phyloP scores from a whole-genome alignment of 2,888 invertebrate genomes.

The Ormyrus rosae region DNA sequence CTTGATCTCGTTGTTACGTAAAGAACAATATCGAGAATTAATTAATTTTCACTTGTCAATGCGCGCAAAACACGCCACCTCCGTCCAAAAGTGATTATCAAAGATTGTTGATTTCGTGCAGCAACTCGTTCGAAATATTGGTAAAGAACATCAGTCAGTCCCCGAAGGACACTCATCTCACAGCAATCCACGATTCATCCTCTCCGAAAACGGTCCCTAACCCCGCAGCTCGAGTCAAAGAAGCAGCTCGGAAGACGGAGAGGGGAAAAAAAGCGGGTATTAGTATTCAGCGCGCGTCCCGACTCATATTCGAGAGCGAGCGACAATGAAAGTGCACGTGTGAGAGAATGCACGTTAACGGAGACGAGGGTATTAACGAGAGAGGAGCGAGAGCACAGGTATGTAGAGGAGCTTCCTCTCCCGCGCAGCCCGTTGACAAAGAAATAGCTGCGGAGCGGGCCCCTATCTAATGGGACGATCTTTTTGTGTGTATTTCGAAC shows the following conservation, averaged over 20 bases:
- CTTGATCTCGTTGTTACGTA: no score
- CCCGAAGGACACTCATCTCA: neutral
- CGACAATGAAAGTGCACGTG: constrained; percentile 33
- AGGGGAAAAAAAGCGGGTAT: constrained; percentile 19
- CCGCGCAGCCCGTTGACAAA: constrained; percentile 41
- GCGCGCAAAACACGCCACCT: no score
- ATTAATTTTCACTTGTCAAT: no score
- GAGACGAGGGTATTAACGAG: constrained; percentile 35
- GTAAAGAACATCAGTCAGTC: no score
- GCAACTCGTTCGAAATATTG: no score
- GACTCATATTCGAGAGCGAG: neutral
- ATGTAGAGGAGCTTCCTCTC: neutral
- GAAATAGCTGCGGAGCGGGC: constrained; percentile 22
- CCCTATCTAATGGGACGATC: constrained; percentile 46
- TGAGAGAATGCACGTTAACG: constrained; percentile 19
- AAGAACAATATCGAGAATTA: no score
- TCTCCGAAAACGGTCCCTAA: constrained; percentile 14
- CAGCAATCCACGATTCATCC: constrained; percentile 36
- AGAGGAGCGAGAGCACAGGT: constrained; percentile 21
- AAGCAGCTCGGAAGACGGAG: neutral
- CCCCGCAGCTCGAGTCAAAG: neutral
- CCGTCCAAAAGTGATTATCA: no score
- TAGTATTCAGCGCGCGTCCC: constrained; percentile 42
- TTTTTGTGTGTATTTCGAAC: constrained; percentile 34
- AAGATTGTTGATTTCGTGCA: no score